Evolutionary conservation across 2,113 vertebrate genomes (phyloP).

Genomic region (Haplochromis burtoni): DNA sequence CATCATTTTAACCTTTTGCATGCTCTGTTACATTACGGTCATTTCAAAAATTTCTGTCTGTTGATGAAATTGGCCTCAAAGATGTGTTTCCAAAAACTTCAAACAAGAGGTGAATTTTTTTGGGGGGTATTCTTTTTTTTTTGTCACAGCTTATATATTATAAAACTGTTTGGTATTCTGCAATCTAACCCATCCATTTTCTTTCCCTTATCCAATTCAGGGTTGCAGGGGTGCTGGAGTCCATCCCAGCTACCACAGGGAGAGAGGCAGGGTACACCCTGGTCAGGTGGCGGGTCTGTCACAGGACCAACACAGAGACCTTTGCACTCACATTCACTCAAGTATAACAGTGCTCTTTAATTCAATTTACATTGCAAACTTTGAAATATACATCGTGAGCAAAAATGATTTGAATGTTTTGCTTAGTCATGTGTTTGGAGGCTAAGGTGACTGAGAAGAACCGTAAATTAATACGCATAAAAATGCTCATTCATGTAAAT

Average conservation of each 20-base stretch:
- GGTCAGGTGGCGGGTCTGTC: not conserved
- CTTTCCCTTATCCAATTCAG: not conserved
- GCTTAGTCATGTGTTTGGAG: not conserved
- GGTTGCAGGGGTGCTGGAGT: not conserved
- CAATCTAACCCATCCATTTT: not conserved
- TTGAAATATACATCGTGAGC: not conserved
- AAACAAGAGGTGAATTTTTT: not conserved
- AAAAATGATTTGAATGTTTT: not conserved
- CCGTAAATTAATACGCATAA: not conserved
- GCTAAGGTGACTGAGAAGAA: not conserved
- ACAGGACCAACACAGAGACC: not conserved
- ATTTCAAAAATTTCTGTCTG: not conserved
- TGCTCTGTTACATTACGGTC: not conserved
- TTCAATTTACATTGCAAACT: not conserved
- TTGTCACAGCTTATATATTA: not conserved
- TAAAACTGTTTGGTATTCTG: not conserved
- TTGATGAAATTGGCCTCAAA: not conserved
- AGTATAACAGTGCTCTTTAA: not conserved
- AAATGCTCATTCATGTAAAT: not conserved
- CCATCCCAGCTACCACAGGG: not conserved
- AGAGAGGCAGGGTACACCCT: not conserved
- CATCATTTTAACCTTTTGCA: not conserved
- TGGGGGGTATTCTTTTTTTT: fast-evolving
- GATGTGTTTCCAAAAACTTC: not conserved
- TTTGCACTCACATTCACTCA: not conserved